These are phyloP conservation scores for Apodemia hepburni DNA, from an alignment of 2,888 invertebrate genomes.

Conservation along the genomic window DNA sequence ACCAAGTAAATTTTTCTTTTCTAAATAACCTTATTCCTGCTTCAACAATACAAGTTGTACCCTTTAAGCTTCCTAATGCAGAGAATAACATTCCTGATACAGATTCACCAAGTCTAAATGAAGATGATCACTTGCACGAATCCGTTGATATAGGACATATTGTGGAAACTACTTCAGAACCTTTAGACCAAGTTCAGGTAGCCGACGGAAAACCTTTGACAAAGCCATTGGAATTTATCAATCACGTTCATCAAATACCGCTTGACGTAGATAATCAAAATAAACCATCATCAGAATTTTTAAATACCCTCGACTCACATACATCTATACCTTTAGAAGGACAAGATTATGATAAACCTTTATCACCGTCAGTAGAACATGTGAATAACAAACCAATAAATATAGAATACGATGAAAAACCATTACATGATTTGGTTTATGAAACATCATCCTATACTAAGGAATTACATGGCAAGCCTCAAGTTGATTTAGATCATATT, in stretches of 20 bases:
- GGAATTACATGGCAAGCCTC: neutral
- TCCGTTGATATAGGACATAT: neutral
- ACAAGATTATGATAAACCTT: neutral
- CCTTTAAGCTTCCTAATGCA: neutral
- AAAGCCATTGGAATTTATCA: neutral
- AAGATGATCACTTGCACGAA: neutral
- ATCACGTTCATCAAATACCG: neutral
- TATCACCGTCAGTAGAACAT: neutral
- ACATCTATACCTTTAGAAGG: neutral
- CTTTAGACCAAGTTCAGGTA: neutral
- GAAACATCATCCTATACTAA: too few species aligned
- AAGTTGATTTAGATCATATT: neutral
- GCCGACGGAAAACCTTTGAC: neutral
- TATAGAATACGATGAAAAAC: neutral
- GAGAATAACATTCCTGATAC: neutral
- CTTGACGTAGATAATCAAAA: slow-evolving; percentile 1
- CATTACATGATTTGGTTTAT: neutral
- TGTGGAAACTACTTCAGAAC: neutral
- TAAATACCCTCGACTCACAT: neutral
- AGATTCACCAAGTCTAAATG: neutral
- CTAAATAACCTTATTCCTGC: too few species aligned
- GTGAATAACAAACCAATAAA: neutral
- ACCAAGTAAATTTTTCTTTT: neutral
- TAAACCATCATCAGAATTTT: neutral
- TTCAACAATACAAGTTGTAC: neutral